phyloP scores from a whole-genome alignment of 2,113 vertebrate species.

The Tursiops truncatus region DNA sequence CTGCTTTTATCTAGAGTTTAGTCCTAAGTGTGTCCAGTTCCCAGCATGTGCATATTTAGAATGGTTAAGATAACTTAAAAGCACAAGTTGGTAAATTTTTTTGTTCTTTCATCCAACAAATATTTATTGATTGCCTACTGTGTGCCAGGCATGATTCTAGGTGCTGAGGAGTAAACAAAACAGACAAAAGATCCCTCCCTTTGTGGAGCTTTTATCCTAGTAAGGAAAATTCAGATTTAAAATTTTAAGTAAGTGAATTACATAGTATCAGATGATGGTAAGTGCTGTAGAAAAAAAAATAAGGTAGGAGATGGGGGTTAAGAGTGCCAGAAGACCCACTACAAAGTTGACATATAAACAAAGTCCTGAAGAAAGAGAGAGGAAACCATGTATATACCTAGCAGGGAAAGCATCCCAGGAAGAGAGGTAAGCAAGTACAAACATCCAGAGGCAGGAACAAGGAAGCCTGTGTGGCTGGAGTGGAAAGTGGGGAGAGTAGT shows the following conservation, averaged over 20 bases:
- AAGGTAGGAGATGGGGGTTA: not conserved
- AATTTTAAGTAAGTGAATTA: not conserved
- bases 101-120: not conserved
- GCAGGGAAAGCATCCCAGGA: not conserved
- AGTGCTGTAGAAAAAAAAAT: not conserved
- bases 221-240: not conserved
- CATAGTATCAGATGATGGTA: not conserved
- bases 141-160: constrained; percentile 3
- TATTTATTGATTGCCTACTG: not conserved
- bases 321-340: not conserved
- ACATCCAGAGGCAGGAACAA: not conserved
- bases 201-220: not conserved
- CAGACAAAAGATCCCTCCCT: not conserved
- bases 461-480: not conserved
- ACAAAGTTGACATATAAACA: not conserved
- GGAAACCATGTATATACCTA: not conserved
- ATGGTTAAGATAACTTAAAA: constrained; percentile 24
- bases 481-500: not conserved
- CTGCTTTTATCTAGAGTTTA: not conserved
- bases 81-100: not conserved
- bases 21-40: not conserved
- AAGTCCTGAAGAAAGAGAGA: not conserved
- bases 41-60: not conserved
- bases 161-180: not conserved
- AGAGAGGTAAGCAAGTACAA: not conserved